A percentile compares a stretch with the other conserved stretches of the same genome.
Evolutionary conservation across 1,140 invertebrate genomes (phyloP).

Genomic region (Diorhabda carinulata): DNA sequence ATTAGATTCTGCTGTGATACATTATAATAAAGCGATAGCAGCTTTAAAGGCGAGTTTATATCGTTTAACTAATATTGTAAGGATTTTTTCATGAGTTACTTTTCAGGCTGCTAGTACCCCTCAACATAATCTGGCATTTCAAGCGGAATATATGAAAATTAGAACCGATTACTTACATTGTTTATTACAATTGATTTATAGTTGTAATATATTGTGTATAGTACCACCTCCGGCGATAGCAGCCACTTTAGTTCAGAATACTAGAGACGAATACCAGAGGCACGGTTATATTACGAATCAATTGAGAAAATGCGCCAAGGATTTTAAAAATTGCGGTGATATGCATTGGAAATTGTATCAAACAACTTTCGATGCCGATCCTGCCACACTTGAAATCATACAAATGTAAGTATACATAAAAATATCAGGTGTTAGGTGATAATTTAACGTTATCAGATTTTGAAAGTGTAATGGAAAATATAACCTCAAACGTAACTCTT

Average conservation of each 20-base stretch:
- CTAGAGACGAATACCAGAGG: constrained; percentile 75
- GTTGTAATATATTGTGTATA: constrained; percentile 79
- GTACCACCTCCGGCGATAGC: constrained; percentile 91
- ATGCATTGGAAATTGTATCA: constrained; percentile 81
- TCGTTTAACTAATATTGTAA: neutral
- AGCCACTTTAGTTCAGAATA: constrained; percentile 69
- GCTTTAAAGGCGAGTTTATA: constrained; percentile 57
- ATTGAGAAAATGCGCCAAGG: constrained; percentile 72
- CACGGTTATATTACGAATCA: constrained; percentile 80
- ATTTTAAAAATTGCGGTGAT: constrained; percentile 70
- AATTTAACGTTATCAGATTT: too few relatives aligned
- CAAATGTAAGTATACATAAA: constrained; percentile 52
- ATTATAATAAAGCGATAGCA: constrained; percentile 59
- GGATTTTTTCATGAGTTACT: neutral
- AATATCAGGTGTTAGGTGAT: too few relatives aligned
- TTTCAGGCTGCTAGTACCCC: constrained; percentile 64
- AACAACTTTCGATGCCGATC: constrained; percentile 90
- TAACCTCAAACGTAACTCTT: too few relatives aligned
- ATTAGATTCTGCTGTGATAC: constrained; percentile 58
- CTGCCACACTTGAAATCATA: constrained; percentile 76
- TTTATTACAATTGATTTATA: constrained; percentile 68
- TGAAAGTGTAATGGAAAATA: too few relatives aligned
- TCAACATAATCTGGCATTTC: constrained; percentile 67
- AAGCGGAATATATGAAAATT: constrained; percentile 71
- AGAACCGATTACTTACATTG: constrained; percentile 74